Base-by-base conservation (phyloP, 2,888 invertebrate genomes). In the Platycheirus albimanus region DNA sequence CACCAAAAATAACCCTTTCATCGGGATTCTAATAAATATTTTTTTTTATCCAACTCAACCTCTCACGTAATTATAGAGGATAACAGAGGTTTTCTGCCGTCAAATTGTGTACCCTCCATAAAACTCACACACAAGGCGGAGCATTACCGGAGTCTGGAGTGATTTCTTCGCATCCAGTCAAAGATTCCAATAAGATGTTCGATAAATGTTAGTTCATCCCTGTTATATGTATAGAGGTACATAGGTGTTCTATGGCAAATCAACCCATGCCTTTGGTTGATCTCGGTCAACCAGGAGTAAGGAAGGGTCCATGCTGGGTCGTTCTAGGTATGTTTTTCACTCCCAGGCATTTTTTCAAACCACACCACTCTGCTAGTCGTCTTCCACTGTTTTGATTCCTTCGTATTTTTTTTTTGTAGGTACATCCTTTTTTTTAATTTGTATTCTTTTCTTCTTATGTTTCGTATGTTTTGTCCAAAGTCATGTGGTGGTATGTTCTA, bases 131-230 rank as follows among this genome's bases (percentile, higher is more conserved):
- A 74, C 74, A 69, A 67, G 83, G 83, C 83, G 83, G 83, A 78
- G 83, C 83, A 69, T 69, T 78, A 64, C 67, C 77, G 30, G 30
- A 54, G 63, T 67, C 79, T 43, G 36, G 41, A 61, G 45, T 63
- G 49, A 71, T 66, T 72, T 61, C 72, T 41, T 71, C 49, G 36
- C 64, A 52, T 76, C 24, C 58, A 71, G 49, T 52, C 24, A 54
- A 63, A 77, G 72, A 72, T 69, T 83, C 83, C 63, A 83, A 83
- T 83, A 78, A 77, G 83, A 83, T 36, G 63, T 45, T 54, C 20
- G 20, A 15, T n/a, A 15, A 10, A 15, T 30, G 2, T 8, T 24
- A 28, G 49, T 56, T 45, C 43, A 43, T 20, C 45, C 58, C 61
- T 30, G 61, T n/a, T 56, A 56, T 61, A 63, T 61, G 54, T 36